Percentiles rank a stretch among this genome's conserved stretches.
These are phyloP conservation scores for Stenopsyche tienmushanensis DNA, from an alignment of 1,140 invertebrate species.

Conservation along the genomic window DNA sequence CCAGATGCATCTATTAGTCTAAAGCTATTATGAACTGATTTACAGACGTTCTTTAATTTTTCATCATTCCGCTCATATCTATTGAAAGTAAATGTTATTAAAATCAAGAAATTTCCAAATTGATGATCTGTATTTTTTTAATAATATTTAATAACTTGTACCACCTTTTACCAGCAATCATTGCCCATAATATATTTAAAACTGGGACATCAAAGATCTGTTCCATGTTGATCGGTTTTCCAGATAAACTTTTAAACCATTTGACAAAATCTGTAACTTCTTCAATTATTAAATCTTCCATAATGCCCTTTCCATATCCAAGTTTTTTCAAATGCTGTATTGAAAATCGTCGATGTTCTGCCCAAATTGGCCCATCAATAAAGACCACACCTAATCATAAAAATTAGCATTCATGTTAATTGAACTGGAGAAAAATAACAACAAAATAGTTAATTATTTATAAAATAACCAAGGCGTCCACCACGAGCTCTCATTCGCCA, in stretches of 20 bases:
- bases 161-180: conserved; percentile 35
- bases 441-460: conserved; percentile 27
- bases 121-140: conserved; percentile 1
- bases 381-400: conserved; percentile 59
- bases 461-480: conserved; percentile 61
- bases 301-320: conserved; percentile 56
- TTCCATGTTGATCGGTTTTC: conserved; percentile 26
- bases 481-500: conserved; percentile 64
- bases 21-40: conserved; percentile 60
- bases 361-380: conserved; percentile 59
- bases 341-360: conserved; percentile 59
- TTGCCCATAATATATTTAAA: conserved; percentile 34
- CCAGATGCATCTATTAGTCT: conserved; percentile 64
- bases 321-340: conserved; percentile 57
- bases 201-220: conserved; percentile 29
- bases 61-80: conserved; percentile 60
- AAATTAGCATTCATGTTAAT: background rate
- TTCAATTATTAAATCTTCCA: conserved; percentile 55
- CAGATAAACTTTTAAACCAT: conserved; percentile 38
- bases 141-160: background rate
- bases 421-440: conserved; percentile 16
- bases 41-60: conserved; percentile 55
- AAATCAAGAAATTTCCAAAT: background rate
- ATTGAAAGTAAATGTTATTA: conserved; percentile 32
- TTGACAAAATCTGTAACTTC: conserved; percentile 56